Base-by-base conservation (phyloP, 2,888 invertebrate genomes). In the Andrena bicolor region DNA sequence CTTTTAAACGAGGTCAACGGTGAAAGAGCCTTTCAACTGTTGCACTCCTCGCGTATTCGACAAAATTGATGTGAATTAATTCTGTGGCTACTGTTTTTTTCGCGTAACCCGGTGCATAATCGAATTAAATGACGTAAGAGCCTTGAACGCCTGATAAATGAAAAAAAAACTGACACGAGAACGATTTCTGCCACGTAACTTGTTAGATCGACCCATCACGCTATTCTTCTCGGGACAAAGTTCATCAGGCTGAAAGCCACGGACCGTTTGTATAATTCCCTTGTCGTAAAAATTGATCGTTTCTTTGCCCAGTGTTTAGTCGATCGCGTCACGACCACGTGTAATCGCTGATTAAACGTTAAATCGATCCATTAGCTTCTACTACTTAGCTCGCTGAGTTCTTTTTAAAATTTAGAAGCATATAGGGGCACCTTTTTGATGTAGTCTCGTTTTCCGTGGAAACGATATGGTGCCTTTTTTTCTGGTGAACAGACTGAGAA, bases 1-100 rank as follows among this genome's bases (percentile, higher is more conserved):
- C 8, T 23, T n/a, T 48, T 26, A n/a, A 82, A 80, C n/a, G 49
- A 20, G 65, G 72, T 66, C 72, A 35, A 70, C 53, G 41, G 13
- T 51, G 4, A 58, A 80, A 82, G 63, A 53, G 61, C 32, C 63
- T 66, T 61, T 76, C 73, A 80, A 80, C 76, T 69, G 72, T 73
- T 76, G 69, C 69, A n/a, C 32, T 30, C 10, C 13, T 64, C 61
- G 41, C 3, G 16, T 28, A 20, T 66, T 32, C 48, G n/a, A 28
- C 20, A n/a, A 41, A 65, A 77, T 73, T 64, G 51, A 73, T 73
- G 16, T 10, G 20, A 32, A 49, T 26, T 28, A 8, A 41, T 16
- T 41, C 5, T 41, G 5, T 10, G 26, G n/a, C 23, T 60, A 2
- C 13, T 58, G 35, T n/a, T 30, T 32, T 2, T 30, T 16, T 16